Base-by-base conservation (phyloP, 2,797 vertebrate species). In the Rhadinocentrus ornatus region DNA sequence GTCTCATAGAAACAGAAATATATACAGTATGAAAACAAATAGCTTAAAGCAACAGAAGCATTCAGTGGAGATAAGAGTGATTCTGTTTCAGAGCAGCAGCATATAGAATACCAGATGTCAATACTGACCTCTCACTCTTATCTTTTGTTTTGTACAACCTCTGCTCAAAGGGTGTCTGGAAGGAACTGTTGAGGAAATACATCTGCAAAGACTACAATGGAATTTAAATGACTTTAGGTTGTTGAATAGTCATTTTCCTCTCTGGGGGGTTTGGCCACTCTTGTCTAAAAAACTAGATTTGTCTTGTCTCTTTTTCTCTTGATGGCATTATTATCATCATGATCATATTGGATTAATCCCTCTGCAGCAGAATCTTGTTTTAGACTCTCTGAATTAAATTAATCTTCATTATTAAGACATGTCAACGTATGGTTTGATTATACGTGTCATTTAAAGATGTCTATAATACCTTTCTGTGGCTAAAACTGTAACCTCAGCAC, bases 401-500 rank as follows among this genome's bases (percentile, higher is more conserved):
- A 52, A 68, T 61, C 74, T 66, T 73, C 18, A 62, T 62, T 44
- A 69, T 57, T 58, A 52, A 56, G 50, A 54, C 50, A 61, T 77
- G 48, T 78, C 27, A 60, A 54, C 81, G 79, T 77, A 71, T 84
- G 78, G 56, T 66, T 26, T 24, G 70, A 52, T 84, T 67, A 75
- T 48, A 58, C 63, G 77, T 69, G 57, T 41, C 63, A 26, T 83
- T 89, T 80, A 73, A 77, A 78, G 31, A 35, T 31, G 53, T 73
- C 71, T 55, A 15, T 66, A 20, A 68, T 66, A 34, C 80, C 77
- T 77, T 78, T 73, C 70, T 82, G 79, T 75, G 84, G 82, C 76
- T 85, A 56, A 69, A 81, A 85, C 52, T 55, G 59, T 77, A 67
- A 79, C 66, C 79, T 13, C 46, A 7, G 66, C 67, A 61, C 71